phyloP scores from a whole-genome alignment of 2,797 vertebrate genomes.

The Australoheros facetus region DNA sequence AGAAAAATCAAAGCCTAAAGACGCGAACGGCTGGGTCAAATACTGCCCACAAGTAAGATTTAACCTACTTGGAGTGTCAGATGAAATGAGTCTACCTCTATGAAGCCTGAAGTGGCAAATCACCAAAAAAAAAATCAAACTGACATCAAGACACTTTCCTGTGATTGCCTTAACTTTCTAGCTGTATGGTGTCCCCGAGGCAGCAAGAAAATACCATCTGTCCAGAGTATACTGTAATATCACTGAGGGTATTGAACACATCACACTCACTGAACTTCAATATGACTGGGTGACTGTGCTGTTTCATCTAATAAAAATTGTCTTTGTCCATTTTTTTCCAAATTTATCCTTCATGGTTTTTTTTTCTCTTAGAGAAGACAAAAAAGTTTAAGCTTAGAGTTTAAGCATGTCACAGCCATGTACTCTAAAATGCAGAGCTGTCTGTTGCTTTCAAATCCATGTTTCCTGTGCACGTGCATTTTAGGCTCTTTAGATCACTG shows the following conservation, averaged over 20 bases:
- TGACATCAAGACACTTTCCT: slow-evolving; percentile 25
- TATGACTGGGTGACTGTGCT: neutral
- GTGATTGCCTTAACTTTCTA: slow-evolving; percentile 34
- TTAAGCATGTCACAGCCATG: neutral
- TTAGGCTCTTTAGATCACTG: neutral
- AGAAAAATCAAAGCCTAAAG: slow-evolving; percentile 30
- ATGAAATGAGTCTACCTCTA: slow-evolving; percentile 6
- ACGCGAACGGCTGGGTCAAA: slow-evolving; percentile 25
- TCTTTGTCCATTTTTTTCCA: neutral
- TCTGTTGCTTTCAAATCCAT: neutral
- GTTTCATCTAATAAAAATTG: neutral
- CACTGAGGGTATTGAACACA: neutral
- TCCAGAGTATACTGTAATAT: neutral
- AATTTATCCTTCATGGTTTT: neutral
- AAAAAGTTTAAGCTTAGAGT: neutral
- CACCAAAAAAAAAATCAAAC: slow-evolving; percentile 1
- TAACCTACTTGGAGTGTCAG: slow-evolving; percentile 4
- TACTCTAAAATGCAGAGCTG: neutral
- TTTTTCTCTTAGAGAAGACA: neutral
- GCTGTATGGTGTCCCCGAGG: slow-evolving; percentile 1
- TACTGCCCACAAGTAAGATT: slow-evolving; percentile 7
- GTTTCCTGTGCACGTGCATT: neutral
- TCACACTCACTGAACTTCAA: neutral
- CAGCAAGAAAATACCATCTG: neutral
- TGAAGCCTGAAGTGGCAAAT: slow-evolving; percentile 3